A percentile compares a stretch with the other conserved stretches of the same genome.
Conservation (phyloP, 2,888 invertebrate species). For the Heliconius ethilla region DNA sequence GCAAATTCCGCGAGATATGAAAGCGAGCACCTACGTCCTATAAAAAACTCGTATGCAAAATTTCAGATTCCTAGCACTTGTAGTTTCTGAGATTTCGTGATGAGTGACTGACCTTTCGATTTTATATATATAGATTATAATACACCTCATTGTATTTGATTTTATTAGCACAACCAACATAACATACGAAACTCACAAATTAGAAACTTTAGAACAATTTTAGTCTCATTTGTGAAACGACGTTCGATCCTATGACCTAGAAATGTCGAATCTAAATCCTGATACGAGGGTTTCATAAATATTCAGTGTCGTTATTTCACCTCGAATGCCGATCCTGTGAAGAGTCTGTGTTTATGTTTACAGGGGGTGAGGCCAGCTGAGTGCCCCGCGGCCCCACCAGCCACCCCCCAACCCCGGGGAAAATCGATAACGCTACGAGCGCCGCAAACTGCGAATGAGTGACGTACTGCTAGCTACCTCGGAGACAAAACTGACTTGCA, state of each 20-base stretch:
- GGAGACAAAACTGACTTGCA: constrained; percentile 46
- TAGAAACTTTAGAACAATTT: background rate
- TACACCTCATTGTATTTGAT: background rate
- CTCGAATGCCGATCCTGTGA: constrained; percentile 74
- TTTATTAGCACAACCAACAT: background rate
- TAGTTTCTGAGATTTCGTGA: no score
- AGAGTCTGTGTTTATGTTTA: constrained; percentile 78
- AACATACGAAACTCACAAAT: background rate
- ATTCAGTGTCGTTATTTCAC: constrained; percentile 80
- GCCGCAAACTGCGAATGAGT: constrained; percentile 52
- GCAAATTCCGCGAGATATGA: no score
- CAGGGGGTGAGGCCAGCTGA: constrained; percentile 75
- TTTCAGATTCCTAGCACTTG: no score
- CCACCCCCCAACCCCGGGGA: constrained; percentile 57
- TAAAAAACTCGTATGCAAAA: no score
- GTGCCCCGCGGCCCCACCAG: constrained; percentile 51
- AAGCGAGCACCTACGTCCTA: no score
- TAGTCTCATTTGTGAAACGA: constrained; percentile 7
- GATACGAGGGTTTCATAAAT: constrained; percentile 77
- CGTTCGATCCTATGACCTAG: constrained; percentile 62
- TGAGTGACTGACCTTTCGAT: no score
- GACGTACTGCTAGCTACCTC: constrained; percentile 47
- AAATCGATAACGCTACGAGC: constrained; percentile 75
- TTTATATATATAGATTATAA: background rate
- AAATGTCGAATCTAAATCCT: constrained; percentile 76